A percentile compares a stretch with the other conserved stretches of the same genome.
Conservation (phyloP, 2,797 vertebrate species). For the Ctenosaura bakeri region DNA sequence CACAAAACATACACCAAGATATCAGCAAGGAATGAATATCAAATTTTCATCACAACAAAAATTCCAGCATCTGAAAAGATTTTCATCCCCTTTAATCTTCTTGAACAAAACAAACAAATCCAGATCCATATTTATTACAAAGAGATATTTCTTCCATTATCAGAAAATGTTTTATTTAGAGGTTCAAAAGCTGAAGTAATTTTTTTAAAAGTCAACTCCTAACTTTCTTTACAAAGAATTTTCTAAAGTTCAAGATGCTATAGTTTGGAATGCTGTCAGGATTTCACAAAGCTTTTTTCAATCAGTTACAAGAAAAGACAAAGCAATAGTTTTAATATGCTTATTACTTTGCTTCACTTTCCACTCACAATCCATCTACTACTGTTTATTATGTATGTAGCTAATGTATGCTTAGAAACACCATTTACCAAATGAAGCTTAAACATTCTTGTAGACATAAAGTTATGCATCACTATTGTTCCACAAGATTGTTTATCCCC, state of each 20-base stretch:
- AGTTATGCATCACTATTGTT: constrained; percentile 10
- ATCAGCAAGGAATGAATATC: constrained; percentile 51
- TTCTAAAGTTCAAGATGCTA: constrained; percentile 60
- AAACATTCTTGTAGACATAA: constrained; percentile 43
- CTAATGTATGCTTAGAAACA: constrained; percentile 40
- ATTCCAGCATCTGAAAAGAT: constrained; percentile 60
- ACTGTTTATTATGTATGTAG: constrained; percentile 36
- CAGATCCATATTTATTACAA: constrained; percentile 69
- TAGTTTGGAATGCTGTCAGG: constrained; percentile 46
- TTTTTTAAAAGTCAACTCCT: constrained; percentile 33
- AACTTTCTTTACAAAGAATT: constrained; percentile 55
- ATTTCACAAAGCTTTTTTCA: constrained; percentile 47
- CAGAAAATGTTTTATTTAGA: constrained; percentile 49
- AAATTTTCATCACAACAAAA: constrained; percentile 67
- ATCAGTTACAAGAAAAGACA: constrained; percentile 38
- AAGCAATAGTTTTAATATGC: constrained; percentile 39
- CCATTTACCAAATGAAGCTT: constrained; percentile 52
- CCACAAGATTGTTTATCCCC: constrained; percentile 16
- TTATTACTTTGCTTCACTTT: constrained; percentile 53
- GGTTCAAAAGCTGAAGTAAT: constrained; percentile 57
- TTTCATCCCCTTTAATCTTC: constrained; percentile 73
- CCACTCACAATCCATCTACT: constrained; percentile 40
- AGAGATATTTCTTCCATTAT: constrained; percentile 62
- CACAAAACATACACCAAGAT: not conserved
- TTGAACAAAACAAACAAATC: constrained; percentile 72